Conservation (phyloP, 1,140 invertebrate genomes). For the Danaus plexippus region DNA sequence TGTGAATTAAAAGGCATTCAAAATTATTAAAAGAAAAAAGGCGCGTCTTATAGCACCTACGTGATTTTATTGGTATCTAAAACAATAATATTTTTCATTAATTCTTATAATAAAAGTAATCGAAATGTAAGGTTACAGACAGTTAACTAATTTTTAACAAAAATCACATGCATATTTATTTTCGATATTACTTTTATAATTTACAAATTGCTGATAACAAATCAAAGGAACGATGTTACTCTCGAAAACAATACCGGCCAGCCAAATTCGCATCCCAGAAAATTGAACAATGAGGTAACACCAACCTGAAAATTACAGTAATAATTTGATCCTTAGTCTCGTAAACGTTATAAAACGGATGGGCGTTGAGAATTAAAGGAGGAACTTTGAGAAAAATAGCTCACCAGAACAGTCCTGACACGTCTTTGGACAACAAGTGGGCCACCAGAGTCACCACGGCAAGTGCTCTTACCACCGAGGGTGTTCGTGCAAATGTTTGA, state of each 20-base stretch:
- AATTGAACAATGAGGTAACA: constrained; percentile 66
- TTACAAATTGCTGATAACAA: constrained; percentile 43
- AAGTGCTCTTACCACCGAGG: constrained; percentile 21
- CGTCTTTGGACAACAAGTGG: constrained; percentile 23
- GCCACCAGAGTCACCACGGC: constrained; percentile 35
- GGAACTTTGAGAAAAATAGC: constrained; percentile 4
- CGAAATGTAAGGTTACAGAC: no score
- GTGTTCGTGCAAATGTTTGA: constrained; percentile 35
- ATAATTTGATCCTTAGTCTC: background rate
- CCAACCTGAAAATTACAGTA: constrained; percentile 41
- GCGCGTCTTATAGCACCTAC: no score
- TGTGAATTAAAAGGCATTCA: no score
- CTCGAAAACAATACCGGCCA: constrained; percentile 58
- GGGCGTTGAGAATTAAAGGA: background rate
- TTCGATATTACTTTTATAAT: background rate
- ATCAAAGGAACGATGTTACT: constrained; percentile 54
- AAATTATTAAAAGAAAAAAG: no score
- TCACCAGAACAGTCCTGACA: constrained; percentile 24
- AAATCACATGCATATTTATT: no score
- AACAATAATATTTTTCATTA: no score
- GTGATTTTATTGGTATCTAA: no score
- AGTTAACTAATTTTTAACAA: no score
- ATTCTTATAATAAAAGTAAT: no score
- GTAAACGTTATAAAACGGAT: no score
- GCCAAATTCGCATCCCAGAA: constrained; percentile 58